Evolutionary conservation across 2,888 invertebrate species (phyloP), one percentile per base, ranked within the genome.

Genomic region (Abrostola triplasia): DNA sequence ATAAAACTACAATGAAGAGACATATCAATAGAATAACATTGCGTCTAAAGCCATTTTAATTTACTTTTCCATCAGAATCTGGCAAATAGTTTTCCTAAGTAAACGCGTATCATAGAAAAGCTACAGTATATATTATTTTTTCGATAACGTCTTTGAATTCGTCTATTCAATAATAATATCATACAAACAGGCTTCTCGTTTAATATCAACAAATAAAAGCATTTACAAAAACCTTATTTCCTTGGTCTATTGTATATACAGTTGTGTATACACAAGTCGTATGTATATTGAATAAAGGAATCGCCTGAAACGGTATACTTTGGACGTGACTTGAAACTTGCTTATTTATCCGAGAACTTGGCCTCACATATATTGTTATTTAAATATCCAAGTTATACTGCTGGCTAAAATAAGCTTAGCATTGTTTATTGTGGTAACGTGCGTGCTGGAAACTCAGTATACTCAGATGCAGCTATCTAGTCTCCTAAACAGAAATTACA

Each of bases 291-390:
- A 79, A 77, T 80, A 79, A 85, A 87, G 83, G 81, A 83, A 79
- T 81, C 79, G 77, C 76, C 79, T 81, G 85, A 81, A 88, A 88
- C 84, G 83, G 86, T 84, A 88, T 88, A 85, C 79, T 63, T 59
- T 53, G 60, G 60, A 86, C 88, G 89, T 88, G 89, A 85, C 88
- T 79, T 44, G 85, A 84, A 88, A 83, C 59, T 79, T 77, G 71
- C 37, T 63, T 75, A 81, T 82, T 82, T 82, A 80, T 76, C 73
- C 75, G 59, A 52, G 48, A 67, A 79, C 72, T 80, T 76, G 53
- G 70, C 59, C 65, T 72, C 55, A 42, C 38, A 50, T 62, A 64
- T 77, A 73, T 77, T 77, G 68, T 76, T 79, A 83, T 80, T 79
- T 77, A 70, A 82, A 81, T 76, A 67, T 70, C 44, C 35, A 11